A percentile compares a stretch with the other conserved stretches of the same genome.
These are phyloP conservation scores for Alces alces DNA, from an alignment of 2,113 vertebrate genomes.

Conservation along the genomic window DNA sequence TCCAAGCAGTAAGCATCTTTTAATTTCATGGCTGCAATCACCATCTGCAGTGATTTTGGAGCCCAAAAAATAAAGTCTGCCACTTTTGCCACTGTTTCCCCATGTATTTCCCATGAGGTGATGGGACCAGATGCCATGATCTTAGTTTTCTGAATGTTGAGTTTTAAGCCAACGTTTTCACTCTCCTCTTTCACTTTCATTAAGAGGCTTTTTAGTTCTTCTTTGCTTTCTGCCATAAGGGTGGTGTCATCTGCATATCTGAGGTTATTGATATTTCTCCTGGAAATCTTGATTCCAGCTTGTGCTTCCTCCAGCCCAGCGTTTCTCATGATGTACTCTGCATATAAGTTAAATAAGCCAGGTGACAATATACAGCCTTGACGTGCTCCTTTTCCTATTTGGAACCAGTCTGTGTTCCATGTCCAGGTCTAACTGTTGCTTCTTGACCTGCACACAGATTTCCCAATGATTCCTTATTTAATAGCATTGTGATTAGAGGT, in stretches of 20 bases:
- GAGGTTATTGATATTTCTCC: neutral
- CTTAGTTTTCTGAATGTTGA: neutral
- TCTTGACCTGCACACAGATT: neutral
- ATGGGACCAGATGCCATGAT: neutral
- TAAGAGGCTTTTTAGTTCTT: neutral
- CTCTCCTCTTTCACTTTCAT: neutral
- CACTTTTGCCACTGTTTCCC: neutral
- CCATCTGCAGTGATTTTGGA: neutral
- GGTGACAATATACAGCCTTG: neutral
- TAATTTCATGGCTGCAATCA: neutral
- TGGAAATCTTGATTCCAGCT: neutral
- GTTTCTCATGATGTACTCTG: neutral
- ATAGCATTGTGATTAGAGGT: neutral
- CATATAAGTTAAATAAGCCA: neutral
- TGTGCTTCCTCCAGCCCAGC: neutral
- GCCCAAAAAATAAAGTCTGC: fast-evolving
- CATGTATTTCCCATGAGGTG: neutral
- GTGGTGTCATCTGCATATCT: neutral
- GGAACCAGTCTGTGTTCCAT: neutral
- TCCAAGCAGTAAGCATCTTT: neutral
- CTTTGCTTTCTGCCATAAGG: neutral
- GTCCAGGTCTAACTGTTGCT: neutral
- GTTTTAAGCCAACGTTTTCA: neutral
- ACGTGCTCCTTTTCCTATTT: neutral
- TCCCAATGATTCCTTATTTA: neutral